Conservation (phyloP, 2,888 invertebrate genomes). For the Melieria picta region DNA sequence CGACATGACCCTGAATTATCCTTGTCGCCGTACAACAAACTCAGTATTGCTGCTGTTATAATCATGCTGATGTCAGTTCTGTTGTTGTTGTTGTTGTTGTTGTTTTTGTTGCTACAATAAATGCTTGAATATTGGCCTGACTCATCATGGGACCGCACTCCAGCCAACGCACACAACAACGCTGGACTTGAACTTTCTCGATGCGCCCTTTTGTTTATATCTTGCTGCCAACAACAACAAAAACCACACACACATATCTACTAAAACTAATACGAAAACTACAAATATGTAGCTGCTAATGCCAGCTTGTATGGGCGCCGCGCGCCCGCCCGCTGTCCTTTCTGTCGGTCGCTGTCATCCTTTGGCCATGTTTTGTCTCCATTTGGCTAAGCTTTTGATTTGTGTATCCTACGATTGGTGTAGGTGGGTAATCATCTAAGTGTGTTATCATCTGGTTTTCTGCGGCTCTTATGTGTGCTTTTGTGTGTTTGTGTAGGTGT, state of each 20-base stretch:
- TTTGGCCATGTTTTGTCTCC: neutral
- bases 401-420: neutral
- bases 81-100: neutral
- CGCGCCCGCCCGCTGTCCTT: too few relatives aligned
- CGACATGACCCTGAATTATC: constrained; percentile 31
- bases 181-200: neutral
- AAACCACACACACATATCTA: neutral
- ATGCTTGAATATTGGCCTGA: neutral
- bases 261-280: neutral
- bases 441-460: neutral
- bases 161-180: neutral
- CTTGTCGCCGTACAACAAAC: constrained; percentile 7
- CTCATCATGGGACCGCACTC: neutral
- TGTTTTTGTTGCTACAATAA: neutral
- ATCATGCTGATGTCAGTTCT: neutral
- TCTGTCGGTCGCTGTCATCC: neutral
- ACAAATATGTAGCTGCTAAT: neutral
- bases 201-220: neutral
- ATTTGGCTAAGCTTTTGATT: neutral
- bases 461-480: neutral
- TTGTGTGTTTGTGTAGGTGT: neutral
- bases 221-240: neutral
- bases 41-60: neutral
- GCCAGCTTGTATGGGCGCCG: neutral
- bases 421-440: neutral